phyloP scores from a whole-genome alignment of 2,113 vertebrate genomes.

The Cryptotis parvus region DNA sequence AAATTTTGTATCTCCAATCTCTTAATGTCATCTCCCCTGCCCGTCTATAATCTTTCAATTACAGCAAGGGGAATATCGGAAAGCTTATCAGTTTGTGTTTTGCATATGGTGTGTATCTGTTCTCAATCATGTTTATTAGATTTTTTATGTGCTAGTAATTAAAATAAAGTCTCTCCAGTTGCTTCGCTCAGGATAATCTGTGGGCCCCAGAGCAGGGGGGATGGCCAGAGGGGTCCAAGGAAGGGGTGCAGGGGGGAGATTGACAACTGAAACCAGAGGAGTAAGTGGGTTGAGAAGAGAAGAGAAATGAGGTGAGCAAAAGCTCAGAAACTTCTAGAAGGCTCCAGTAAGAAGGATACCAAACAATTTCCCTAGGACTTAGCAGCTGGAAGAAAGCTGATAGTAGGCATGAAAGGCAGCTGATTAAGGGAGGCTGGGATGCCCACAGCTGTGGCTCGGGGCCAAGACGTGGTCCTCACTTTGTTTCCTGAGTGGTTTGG shows the following conservation, averaged over 20 bases:
- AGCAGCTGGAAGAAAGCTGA: neutral
- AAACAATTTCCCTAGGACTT: neutral
- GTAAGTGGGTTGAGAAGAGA: neutral
- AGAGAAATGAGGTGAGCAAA: neutral
- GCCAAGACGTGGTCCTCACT: neutral
- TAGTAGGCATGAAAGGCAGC: too few species aligned
- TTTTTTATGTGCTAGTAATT: neutral
- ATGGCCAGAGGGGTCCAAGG: neutral
- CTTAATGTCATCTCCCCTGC: neutral
- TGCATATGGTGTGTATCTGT: neutral
- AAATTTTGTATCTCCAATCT: neutral
- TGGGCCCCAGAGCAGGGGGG: neutral
- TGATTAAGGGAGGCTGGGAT: too few species aligned
- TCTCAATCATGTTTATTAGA: neutral
- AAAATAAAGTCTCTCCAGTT: neutral
- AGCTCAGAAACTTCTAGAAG: conserved; percentile 7
- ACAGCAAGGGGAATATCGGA: neutral
- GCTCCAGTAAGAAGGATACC: neutral
- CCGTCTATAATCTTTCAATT: neutral
- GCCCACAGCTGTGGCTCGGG: neutral
- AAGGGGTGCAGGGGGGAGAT: neutral
- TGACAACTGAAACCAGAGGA: neutral
- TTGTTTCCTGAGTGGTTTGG: too few species aligned
- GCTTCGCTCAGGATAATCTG: neutral
- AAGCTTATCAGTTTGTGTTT: neutral